These are phyloP conservation scores for Drosophila sturtevanti DNA, from an alignment of 1,140 invertebrate genomes.

Conservation along the genomic window DNA sequence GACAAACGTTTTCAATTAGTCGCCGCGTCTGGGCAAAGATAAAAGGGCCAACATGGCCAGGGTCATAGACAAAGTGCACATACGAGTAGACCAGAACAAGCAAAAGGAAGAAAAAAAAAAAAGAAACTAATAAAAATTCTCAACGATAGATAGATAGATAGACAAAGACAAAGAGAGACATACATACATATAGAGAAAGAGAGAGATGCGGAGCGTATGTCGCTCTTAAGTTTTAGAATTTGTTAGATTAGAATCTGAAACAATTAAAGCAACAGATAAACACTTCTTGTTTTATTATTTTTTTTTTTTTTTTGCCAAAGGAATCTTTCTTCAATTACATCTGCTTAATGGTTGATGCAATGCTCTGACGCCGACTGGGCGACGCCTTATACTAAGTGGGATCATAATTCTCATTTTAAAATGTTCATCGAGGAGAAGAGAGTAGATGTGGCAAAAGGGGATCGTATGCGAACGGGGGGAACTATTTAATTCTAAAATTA, in stretches of 20 bases:
- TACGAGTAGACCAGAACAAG: constrained; percentile 16
- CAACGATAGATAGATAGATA: constrained; percentile 44
- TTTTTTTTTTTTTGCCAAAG: background rate
- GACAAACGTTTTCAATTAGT: constrained; percentile 80
- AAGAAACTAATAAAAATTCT: constrained; percentile 73
- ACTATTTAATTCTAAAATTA: constrained; percentile 61
- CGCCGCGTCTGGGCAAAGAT: constrained; percentile 51
- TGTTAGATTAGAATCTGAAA: constrained; percentile 75
- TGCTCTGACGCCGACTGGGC: constrained; percentile 50
- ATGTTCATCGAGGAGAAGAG: background rate
- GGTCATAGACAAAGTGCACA: constrained; percentile 46
- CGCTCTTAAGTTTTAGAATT: constrained; percentile 2
- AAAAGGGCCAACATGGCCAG: constrained; percentile 51
- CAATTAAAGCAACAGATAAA: constrained; percentile 67
- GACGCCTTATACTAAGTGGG: constrained; percentile 64
- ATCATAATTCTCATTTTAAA: constrained; percentile 25
- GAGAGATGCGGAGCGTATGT: constrained; percentile 44
- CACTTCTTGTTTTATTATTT: constrained; percentile 15
- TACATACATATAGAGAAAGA: background rate
- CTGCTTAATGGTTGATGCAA: constrained; percentile 37
- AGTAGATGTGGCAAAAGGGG: background rate
- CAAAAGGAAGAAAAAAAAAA: constrained; percentile 2
- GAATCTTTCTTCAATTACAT: constrained; percentile 8
- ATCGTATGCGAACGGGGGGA: constrained; percentile 2
- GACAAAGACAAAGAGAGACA: constrained; percentile 10